Conservation (phyloP, 1,140 invertebrate genomes). For the Meteorus sp. region DNA sequence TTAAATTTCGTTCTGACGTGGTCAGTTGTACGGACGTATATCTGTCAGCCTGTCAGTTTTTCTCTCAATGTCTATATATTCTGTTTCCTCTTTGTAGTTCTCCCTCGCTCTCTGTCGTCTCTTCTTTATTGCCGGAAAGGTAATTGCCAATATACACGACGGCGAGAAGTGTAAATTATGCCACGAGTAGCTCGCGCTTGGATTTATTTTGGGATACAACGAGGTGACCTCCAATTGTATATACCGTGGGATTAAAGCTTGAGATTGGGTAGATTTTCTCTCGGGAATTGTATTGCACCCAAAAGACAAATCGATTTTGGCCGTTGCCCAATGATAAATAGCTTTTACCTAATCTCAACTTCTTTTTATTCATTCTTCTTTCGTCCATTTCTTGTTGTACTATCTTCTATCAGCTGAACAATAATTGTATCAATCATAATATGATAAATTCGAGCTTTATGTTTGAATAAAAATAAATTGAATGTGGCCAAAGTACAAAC, state of each 20-base stretch:
- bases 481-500: neutral
- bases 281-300: neutral
- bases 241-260: conserved; percentile 3
- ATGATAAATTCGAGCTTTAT: neutral
- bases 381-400: no score
- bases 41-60: neutral
- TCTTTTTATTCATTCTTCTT: no score
- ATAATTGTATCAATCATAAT: no score
- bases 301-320: conserved; percentile 9
- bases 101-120: neutral
- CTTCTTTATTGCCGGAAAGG: neutral
- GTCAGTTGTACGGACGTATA: neutral
- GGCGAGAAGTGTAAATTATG: neutral
- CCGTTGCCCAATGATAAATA: neutral
- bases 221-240: conserved; percentile 13
- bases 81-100: neutral
- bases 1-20: neutral
- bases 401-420: no score
- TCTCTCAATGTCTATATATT: neutral
- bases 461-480: neutral
- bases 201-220: conserved; percentile 19
- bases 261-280: conserved; percentile 2
- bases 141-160: neutral
- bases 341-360: neutral
- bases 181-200: neutral